Conservation (phyloP, 2,888 invertebrate species). For the Epicampocera succincta region DNA sequence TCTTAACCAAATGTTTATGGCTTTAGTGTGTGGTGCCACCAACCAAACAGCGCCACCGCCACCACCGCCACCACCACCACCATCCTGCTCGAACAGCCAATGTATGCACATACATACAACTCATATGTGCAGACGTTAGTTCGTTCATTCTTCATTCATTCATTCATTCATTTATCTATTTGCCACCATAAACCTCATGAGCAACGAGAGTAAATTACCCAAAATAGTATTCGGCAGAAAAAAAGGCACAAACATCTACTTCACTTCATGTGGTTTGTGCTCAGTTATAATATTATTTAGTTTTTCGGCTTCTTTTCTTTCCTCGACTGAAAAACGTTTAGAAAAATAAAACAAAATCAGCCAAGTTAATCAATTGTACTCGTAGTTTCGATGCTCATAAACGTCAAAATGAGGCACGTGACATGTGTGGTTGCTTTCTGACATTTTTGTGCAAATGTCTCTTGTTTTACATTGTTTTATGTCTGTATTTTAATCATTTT, state of each 20-base stretch:
- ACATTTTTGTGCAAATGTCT: slow-evolving; percentile 56
- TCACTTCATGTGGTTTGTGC: slow-evolving; percentile 61
- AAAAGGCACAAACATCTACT: slow-evolving; percentile 47
- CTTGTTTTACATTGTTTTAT: slow-evolving; percentile 41
- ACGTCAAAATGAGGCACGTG: slow-evolving; percentile 70
- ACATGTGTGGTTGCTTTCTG: slow-evolving; percentile 63
- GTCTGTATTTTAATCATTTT: slow-evolving; percentile 32
- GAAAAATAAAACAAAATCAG: slow-evolving; percentile 58
- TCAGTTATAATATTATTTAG: slow-evolving; percentile 3
- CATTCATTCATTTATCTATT: slow-evolving; percentile 60
- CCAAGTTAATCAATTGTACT: slow-evolving; percentile 69
- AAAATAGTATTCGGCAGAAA: slow-evolving; percentile 31
- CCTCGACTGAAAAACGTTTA: slow-evolving; percentile 35
- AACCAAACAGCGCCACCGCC: too few species aligned
- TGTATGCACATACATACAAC: slow-evolving; percentile 1
- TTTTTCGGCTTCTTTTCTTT: slow-evolving; percentile 30
- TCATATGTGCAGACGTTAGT: slow-evolving; percentile 21
- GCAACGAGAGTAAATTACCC: slow-evolving; percentile 46
- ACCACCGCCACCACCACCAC: slow-evolving; percentile 19
- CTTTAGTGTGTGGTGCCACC: slow-evolving; percentile 43
- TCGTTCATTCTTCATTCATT: slow-evolving; percentile 34
- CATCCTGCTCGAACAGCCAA: slow-evolving; percentile 7
- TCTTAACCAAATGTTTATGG: slow-evolving; percentile 60
- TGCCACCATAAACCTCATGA: slow-evolving; percentile 49
- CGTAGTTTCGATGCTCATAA: slow-evolving; percentile 69